These are phyloP conservation scores for Dendrolimus punctatus DNA, from an alignment of 1,140 invertebrate species.

Conservation along the genomic window DNA sequence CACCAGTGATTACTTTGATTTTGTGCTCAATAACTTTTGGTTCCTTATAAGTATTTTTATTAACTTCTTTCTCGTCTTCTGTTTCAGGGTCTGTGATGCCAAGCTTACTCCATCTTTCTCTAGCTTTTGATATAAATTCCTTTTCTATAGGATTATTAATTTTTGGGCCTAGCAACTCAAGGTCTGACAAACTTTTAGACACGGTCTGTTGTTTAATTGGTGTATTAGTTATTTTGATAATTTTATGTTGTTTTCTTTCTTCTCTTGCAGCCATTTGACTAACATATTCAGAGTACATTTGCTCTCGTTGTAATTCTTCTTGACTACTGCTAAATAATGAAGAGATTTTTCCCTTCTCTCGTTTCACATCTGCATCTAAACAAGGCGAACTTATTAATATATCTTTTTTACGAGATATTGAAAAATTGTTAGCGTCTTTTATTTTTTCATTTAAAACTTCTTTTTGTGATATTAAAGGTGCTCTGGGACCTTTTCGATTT, in stretches of 20 bases:
- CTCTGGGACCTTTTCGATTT: constrained; percentile 61
- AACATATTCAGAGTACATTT: constrained; percentile 89
- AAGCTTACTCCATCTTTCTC: constrained; percentile 73
- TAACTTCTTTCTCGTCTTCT: constrained; percentile 57
- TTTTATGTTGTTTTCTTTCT: constrained; percentile 82
- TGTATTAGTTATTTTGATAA: constrained; percentile 79
- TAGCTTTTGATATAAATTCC: constrained; percentile 82
- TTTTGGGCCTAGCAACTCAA: constrained; percentile 55
- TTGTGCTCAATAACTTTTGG: constrained; percentile 71
- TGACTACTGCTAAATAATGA: constrained; percentile 61
- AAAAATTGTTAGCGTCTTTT: constrained; percentile 22
- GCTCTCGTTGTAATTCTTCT: constrained; percentile 78
- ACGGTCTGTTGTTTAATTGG: constrained; percentile 18
- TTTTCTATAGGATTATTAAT: constrained; percentile 75
- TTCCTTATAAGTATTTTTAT: constrained; percentile 48
- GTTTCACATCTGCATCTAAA: constrained; percentile 18
- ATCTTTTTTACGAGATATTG: constrained; percentile 26
- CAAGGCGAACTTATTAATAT: constrained; percentile 16
- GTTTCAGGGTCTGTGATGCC: constrained; percentile 74
- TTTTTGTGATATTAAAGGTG: constrained; percentile 46
- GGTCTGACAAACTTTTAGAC: constrained; percentile 49
- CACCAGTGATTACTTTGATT: constrained; percentile 75
- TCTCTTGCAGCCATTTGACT: constrained; percentile 84
- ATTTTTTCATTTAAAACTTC: constrained; percentile 22
- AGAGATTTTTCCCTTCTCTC: constrained; percentile 28